phyloP scores from a whole-genome alignment of 2,797 vertebrate species.

The Cygnus olor region DNA sequence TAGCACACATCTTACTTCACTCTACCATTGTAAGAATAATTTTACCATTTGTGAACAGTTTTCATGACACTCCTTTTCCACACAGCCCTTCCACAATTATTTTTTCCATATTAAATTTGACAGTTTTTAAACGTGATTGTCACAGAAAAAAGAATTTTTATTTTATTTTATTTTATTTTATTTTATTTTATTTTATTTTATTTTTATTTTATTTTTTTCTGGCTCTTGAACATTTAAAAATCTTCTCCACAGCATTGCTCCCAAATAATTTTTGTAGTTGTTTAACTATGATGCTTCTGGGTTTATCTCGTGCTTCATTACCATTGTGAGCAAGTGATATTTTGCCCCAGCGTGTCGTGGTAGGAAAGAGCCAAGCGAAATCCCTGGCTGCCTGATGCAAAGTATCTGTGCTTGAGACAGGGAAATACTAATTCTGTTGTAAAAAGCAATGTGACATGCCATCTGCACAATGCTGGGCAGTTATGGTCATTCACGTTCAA shows the following conservation, averaged over 20 bases:
- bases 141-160: background rate
- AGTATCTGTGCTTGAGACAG: background rate
- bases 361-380: background rate
- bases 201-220: background rate
- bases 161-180: background rate
- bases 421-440: constrained; percentile 40
- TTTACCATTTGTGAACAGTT: background rate
- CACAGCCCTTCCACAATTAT: background rate
- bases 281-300: background rate
- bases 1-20: background rate
- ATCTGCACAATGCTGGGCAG: constrained; percentile 36
- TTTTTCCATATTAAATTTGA: constrained; percentile 8
- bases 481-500: constrained; percentile 47
- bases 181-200: too few species aligned
- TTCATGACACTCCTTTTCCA: constrained; percentile 23
- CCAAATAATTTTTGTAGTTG: background rate
- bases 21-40: background rate
- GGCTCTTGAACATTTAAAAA: background rate
- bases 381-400: background rate
- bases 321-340: background rate
- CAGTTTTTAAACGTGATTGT: background rate
- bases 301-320: background rate
- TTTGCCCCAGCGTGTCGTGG: rapidly evolving
- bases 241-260: background rate
- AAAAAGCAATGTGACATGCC: constrained; percentile 47